Percentiles rank a stretch among this genome's conserved stretches.
Evolutionary conservation across 2,888 invertebrate species (phyloP).

Genomic region (Orthosia cruda): DNA sequence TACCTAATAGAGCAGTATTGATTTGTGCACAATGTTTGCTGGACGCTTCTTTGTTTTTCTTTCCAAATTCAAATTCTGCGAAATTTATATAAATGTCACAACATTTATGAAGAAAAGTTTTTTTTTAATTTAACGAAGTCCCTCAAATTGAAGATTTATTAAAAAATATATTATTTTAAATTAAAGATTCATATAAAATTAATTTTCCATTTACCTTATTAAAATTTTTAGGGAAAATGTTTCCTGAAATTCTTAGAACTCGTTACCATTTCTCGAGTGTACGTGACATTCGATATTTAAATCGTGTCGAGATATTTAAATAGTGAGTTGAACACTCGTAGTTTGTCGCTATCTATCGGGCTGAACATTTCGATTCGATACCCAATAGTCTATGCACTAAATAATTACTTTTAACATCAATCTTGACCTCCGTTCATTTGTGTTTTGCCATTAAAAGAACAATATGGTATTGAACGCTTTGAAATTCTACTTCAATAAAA

Average conservation of each 20-base stretch:
- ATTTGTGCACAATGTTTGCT: constrained; percentile 37
- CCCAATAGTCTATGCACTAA: constrained; percentile 71
- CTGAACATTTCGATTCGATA: constrained; percentile 67
- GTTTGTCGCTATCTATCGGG: constrained; percentile 47
- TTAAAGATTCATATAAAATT: too few species aligned
- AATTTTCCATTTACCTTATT: not conserved
- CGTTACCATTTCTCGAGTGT: not conserved
- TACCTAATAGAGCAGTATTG: constrained; percentile 62
- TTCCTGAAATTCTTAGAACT: not conserved
- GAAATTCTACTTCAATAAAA: constrained; percentile 49
- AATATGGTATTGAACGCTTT: constrained; percentile 50
- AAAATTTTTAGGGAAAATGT: not conserved
- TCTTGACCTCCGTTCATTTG: constrained; percentile 68
- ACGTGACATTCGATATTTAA: constrained; percentile 1
- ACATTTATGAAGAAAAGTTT: not conserved
- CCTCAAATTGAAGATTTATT: not conserved
- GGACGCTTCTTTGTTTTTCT: constrained; percentile 6
- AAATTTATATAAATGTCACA: not conserved
- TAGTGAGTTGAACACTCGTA: constrained; percentile 48
- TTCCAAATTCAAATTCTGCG: not conserved
- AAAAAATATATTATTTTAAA: too few species aligned
- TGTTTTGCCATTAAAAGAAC: constrained; percentile 66
- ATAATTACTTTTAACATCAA: constrained; percentile 78
- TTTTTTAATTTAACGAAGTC: not conserved
- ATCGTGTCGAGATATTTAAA: constrained; percentile 23